phyloP scores from a whole-genome alignment of 1,140 invertebrate genomes.

The Aphis craccivora region DNA sequence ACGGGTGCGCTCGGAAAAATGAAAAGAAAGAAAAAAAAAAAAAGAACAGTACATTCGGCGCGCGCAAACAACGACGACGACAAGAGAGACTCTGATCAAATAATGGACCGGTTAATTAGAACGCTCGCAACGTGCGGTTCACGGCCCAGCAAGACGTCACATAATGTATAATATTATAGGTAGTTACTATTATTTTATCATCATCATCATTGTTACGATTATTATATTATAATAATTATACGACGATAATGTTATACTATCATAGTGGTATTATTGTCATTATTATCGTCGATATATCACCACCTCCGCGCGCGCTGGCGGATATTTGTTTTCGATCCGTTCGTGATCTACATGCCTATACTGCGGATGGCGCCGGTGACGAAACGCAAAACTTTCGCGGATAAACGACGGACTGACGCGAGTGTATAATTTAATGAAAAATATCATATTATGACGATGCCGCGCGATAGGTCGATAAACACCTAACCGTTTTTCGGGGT shows the following conservation, averaged over 20 bases:
- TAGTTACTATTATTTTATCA: too few species aligned
- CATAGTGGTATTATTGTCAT: background rate
- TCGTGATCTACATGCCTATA: too few species aligned
- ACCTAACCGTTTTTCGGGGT: too few species aligned
- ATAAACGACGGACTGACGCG: too few species aligned
- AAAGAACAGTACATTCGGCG: background rate
- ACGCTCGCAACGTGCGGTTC: slow-evolving; percentile 10
- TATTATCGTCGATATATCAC: background rate
- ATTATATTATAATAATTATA: background rate
- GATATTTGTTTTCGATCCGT: too few species aligned
- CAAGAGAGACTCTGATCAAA: slow-evolving; percentile 5
- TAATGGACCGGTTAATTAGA: slow-evolving; percentile 54
- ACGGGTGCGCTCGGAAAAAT: background rate
- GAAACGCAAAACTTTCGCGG: too few species aligned
- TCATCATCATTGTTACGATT: too few species aligned
- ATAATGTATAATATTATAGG: background rate
- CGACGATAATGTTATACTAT: background rate
- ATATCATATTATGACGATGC: too few species aligned
- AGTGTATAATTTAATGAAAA: too few species aligned
- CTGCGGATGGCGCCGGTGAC: too few species aligned
- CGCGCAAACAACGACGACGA: background rate
- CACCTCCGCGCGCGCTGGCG: too few species aligned
- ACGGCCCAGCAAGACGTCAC: slow-evolving; percentile 48
- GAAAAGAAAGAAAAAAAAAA: background rate
- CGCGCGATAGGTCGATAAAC: too few species aligned